Evolutionary conservation across 2,888 invertebrate species (phyloP), one percentile per base, ranked within the genome.

Genomic region (Lymantria monacha): DNA sequence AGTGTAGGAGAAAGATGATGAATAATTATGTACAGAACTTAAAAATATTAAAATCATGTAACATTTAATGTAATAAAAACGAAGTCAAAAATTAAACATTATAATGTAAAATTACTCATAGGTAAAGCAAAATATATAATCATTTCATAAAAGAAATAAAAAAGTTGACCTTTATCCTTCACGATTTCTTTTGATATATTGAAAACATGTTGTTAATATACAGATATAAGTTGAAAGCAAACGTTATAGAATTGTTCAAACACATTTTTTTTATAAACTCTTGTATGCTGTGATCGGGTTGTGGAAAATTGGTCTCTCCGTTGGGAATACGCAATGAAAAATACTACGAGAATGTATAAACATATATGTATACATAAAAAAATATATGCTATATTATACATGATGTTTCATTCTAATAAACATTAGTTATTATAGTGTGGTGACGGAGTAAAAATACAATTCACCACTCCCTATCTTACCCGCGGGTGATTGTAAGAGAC

Each of bases 221-320:
- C 22, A 33, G 15, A 36, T 33, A 38, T 50, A 50, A 54, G 53
- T 48, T 50, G 11, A 33, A 12, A 42, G 45, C 51, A 56, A 57
- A 57, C 42, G 48, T 33, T 7, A 15, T 15, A 57, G 55, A 60
- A 57, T 64, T 53, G 46, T 36, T 33, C 22, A 44, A 56, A 60
- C 60, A 36, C 9, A n/a, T 41, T n/a, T n/a, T 55, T 63, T 61
- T 68, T 65, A 52, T 54, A 61, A 63, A 50, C 42, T 49, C 48
- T 53, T 61, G 62, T 68, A 22, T 69, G 54, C 53, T 51, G 48
- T 66, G 68, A 52, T 69, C 63, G 57, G 40, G 47, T 57, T 42
- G 69, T 70, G 72, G 74, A 75, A 79, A 80, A 79, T 79, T 76
- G 68, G 33, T 62, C 52, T 60, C 61, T 53, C 66, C 55, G 44